Evolutionary conservation across 2,888 invertebrate genomes (phyloP), one percentile per base, ranked within the genome.

Genomic region (Caenorhabditis sinica): DNA sequence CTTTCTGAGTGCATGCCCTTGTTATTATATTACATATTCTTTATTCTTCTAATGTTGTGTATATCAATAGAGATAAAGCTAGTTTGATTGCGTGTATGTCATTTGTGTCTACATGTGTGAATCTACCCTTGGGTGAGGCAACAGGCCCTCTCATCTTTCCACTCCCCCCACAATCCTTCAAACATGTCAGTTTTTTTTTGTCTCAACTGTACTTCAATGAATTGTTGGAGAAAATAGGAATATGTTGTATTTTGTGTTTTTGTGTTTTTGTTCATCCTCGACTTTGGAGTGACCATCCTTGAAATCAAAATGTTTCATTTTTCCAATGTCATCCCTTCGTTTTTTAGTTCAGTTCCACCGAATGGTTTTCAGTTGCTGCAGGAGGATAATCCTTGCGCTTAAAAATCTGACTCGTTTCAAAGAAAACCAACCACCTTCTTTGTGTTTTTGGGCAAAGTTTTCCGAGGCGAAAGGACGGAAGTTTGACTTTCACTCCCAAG

Each of bases 21-120:
- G 61, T 66, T 66, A 56, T 75, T 43, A 63, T 65, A 49, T 79
- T 23, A 71, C 71, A 79, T 79, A 56, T 72, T 63, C 61, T 63
- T 65, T 72, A 56, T 79, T 58, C 53, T 65, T 43, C 56, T 61
- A 11, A 63, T 71, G 56, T 75, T 56, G 74, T 75, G 56, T 82
- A 76, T 83, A 83, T 83, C 82, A 83, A 73, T 83, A 53, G 63
- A 83, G 77, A 77, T 68, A 83, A 83, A 83, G 83, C 83, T 83
- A 79, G 83, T 83, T 83, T 83, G 79, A 83, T 79, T 79, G 71
- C 63, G 63, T 71, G 51, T 69, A 60, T 77, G 77, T 58, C 66
- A 73, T 49, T 49, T 74, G 72, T 68, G 66, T 68, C 73, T 66
- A 49, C 73, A 76, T 82, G 75, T 76, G 82, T 72, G 72, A 76